phyloP scores from a whole-genome alignment of 2,888 invertebrate species.

The Chrysomela aeneicollis region DNA sequence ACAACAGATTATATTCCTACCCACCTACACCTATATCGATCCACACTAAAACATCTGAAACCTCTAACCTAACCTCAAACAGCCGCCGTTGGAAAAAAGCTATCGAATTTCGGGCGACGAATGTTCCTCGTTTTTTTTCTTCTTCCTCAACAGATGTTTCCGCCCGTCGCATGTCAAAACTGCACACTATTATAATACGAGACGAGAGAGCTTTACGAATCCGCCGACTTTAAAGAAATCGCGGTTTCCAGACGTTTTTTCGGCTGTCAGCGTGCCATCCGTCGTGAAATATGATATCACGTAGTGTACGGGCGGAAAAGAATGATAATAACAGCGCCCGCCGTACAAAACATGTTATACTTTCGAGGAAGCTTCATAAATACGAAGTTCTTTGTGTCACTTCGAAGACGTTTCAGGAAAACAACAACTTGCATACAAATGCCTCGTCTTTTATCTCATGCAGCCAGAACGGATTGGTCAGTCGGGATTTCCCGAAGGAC shows the following conservation, averaged over 20 bases:
- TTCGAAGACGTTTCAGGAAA: no score
- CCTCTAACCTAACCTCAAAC: no score
- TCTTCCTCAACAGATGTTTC: slow-evolving; percentile 20
- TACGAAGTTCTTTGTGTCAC: no score
- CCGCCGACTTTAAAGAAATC: slow-evolving; percentile 10
- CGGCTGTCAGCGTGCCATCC: slow-evolving; percentile 14
- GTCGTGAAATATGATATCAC: not conserved
- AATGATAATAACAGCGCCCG: not conserved
- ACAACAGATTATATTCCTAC: no score
- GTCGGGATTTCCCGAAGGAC: no score
- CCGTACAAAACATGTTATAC: no score
- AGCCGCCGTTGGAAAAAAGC: not conserved
- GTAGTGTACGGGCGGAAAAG: not conserved
- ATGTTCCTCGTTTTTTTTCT: not conserved
- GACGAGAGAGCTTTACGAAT: not conserved
- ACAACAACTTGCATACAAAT: no score
- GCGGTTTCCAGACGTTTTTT: slow-evolving; percentile 11
- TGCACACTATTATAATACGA: slow-evolving; percentile 14
- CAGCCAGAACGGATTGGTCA: no score
- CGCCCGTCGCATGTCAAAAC: slow-evolving; percentile 15
- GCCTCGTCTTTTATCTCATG: no score
- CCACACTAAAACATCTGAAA: no score
- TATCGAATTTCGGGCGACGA: not conserved
- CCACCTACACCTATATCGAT: no score
- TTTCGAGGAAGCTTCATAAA: no score